Base-by-base conservation (phyloP, 2,888 invertebrate genomes). In the Drosophila longiperda region DNA sequence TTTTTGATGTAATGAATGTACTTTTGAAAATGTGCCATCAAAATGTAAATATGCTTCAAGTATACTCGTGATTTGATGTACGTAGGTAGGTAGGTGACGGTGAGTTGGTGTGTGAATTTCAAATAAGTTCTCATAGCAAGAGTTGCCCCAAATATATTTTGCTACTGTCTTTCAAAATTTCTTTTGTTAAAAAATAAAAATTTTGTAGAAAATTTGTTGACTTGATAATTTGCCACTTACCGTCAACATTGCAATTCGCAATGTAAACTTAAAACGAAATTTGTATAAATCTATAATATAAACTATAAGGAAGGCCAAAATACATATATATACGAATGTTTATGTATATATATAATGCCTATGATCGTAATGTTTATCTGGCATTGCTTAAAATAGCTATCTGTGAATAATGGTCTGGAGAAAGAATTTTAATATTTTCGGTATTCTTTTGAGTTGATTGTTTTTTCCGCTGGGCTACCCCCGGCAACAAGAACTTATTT, bases 161-260 rank as follows among this genome's bases (percentile, higher is more conserved):
- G 45, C 63, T 71, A 71, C 52, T 48, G 9, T 67, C 64, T 23
- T 8, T 40, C 2, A 15, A 29, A 57, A 57, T 11, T 57, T 57
- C 11, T 17, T 17, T 57, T 57, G 32, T 42, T 57, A 57, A 42
- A 42, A 57, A 52, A 36, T 11, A 29, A 29, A 55, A 62, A 60
- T 36, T 15, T 67, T 33, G 32, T 20, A 49, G 52, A 45, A 50
- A 66, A 52, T 40, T 53, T 67, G 60, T 59, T 60, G 66, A 65
- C 53, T 61, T 59, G 36, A 62, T 52, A 65, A 71, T 66, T 83
- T 84, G 89, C 82, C 89, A 85, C 85, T 85, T 85, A 85, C 85
- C 85, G 85, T 87, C 87, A 65, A 84, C 89, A 85, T 71, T 89
- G 82, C 89, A 89, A 72, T 85, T 85, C 85, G 85, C 89, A 85